Evolutionary conservation across 2,113 vertebrate genomes (phyloP).

Genomic region (Anser cygnoides): DNA sequence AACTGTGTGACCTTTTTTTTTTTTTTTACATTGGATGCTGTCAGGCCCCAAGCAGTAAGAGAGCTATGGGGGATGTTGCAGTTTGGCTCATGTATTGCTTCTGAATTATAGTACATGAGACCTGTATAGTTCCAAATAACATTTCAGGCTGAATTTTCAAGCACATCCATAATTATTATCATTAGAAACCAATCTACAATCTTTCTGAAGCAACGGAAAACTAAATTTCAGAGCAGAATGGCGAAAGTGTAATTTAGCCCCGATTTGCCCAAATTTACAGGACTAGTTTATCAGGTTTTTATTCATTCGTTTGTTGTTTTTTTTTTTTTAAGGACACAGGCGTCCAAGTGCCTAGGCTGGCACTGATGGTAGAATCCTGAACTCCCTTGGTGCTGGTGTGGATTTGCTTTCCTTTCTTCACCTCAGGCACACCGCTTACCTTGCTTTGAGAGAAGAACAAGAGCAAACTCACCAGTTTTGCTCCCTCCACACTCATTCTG

Average conservation of each 20-base stretch:
- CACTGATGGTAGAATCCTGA: constrained; percentile 14
- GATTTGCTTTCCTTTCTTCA: constrained; percentile 54
- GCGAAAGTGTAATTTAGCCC: not conserved
- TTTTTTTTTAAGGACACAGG: not conserved
- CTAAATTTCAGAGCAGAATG: constrained; percentile 4
- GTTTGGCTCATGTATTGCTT: not conserved
- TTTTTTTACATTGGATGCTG: not conserved
- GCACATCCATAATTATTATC: not conserved
- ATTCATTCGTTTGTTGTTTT: not conserved
- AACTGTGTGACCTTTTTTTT: not conserved
- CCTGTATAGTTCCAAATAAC: not conserved
- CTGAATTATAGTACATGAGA: not conserved
- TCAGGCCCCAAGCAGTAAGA: constrained; percentile 6
- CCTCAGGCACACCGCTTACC: constrained; percentile 17
- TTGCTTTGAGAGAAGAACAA: constrained; percentile 52
- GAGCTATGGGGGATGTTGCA: not conserved
- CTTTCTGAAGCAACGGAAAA: not conserved
- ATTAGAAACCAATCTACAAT: not conserved
- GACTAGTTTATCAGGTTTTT: not conserved
- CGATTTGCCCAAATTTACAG: not conserved
- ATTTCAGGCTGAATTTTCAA: not conserved
- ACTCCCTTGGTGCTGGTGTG: constrained; percentile 11
- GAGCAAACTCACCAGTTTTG: constrained; percentile 51
- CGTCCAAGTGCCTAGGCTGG: constrained; percentile 20
- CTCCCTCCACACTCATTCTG: not conserved